Base-by-base conservation (phyloP, 2,888 invertebrate genomes). In the Acanthosepion esculentum region DNA sequence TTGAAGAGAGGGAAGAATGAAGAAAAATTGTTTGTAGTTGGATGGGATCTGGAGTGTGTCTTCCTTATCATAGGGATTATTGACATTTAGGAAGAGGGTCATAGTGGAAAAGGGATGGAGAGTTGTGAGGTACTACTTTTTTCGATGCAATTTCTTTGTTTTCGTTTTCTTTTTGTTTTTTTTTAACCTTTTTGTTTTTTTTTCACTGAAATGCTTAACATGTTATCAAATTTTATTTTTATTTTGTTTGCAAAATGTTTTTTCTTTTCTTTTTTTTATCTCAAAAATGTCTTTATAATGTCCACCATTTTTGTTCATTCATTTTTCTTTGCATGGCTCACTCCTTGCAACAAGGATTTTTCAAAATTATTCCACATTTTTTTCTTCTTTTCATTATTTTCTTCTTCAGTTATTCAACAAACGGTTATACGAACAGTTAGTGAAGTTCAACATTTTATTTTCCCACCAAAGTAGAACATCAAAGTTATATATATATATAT, bases 401-500 rank as follows among this genome's bases (percentile, higher is more conserved):
- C 20, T 23, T 59, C 59, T 59, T 59, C 59, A 7, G 3, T 23
- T 59, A 3, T 23, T 59, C 23, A 59, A 59, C 20, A 23, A 20
- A 59, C 23, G 23, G 3, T 59, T 59, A 33, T 33, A 78, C 15
- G 78, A 78, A 78, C 78, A 78, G 78, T 78, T 78, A 78, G 78
- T 78, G 78, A 78, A 78, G 78, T 78, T 78, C 78, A 78, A 78
- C 78, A 78, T 78, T 78, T n/a, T 78, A 78, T 78, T 33, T 78
- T 78, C 78, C 18, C 78, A 78, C 78, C 78, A 78, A 78, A 78
- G 78, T 78, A 78, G 78, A 78, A 78, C n/a, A 78, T 78, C 78
- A 78, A 78, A n/a, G 78, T 78, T 33, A 78, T 78, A 78, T 78
- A 33, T n/a, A 78, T 78, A 78, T 78, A 15, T 78, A 78, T 78